Evolutionary conservation across 2,888 invertebrate genomes (phyloP).

Genomic region (Xestia rhomboidea): DNA sequence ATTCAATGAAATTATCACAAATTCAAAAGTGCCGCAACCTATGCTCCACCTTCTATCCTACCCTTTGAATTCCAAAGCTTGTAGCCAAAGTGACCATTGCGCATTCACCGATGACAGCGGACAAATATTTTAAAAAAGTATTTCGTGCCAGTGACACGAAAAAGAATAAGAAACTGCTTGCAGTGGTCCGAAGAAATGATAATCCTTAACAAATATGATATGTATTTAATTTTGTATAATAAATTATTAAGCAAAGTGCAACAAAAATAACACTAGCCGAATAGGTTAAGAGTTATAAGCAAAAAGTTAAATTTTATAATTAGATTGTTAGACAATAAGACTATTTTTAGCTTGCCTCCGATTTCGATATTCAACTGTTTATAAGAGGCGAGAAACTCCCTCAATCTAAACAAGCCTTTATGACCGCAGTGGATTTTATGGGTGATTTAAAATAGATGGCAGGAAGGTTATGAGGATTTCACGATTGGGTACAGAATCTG

Average conservation of each 20-base stretch:
- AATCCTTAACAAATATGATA: no score
- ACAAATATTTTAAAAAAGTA: neutral
- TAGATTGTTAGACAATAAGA: neutral
- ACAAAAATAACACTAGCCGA: neutral
- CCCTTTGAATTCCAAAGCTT: neutral
- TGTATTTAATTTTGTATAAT: neutral
- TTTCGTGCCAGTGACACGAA: neutral
- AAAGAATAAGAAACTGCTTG: neutral
- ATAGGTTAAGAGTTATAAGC: neutral
- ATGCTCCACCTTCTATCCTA: neutral
- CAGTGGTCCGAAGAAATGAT: neutral
- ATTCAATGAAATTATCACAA: no score
- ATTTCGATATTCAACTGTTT: neutral
- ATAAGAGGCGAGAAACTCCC: neutral
- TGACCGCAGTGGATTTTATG: conserved; percentile 59
- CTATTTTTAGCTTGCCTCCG: neutral
- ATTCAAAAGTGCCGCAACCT: no score
- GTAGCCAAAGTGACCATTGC: neutral
- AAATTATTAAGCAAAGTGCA: neutral
- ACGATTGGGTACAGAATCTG: neutral
- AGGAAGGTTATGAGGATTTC: conserved; percentile 16
- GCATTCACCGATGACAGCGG: neutral
- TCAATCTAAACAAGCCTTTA: conserved; percentile 11
- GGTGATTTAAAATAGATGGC: conserved; percentile 68
- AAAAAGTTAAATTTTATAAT: neutral